Percentiles rank a stretch among this genome's conserved stretches.
phyloP scores from a whole-genome alignment of 2,888 invertebrate genomes.

The Girardia tigrina region DNA sequence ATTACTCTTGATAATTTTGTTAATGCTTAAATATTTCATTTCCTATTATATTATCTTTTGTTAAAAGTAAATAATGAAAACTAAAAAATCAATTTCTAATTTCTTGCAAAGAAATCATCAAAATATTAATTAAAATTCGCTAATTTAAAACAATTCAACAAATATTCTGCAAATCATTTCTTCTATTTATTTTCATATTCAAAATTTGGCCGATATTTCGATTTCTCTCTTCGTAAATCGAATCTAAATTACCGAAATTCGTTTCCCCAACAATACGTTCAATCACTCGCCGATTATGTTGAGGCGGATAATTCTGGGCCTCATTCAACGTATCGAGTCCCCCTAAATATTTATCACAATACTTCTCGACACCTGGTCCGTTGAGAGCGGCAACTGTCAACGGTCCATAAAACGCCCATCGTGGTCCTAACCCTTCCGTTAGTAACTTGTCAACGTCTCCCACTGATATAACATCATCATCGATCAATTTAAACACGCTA shows the following conservation, averaged over 20 bases:
- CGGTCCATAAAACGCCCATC: conserved; percentile 86
- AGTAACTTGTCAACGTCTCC: conserved; percentile 81
- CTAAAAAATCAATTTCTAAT: too few species aligned
- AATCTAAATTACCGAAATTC: background rate
- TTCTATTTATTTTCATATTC: background rate
- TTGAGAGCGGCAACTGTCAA: conserved; percentile 84
- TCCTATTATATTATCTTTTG: too few species aligned
- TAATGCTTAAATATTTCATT: too few species aligned
- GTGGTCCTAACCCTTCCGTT: conserved; percentile 76
- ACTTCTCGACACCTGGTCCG: conserved; percentile 54
- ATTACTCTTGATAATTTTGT: too few species aligned
- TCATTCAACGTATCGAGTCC: conserved; percentile 35
- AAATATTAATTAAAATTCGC: too few species aligned
- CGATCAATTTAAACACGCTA: conserved; percentile 75
- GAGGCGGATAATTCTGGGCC: background rate
- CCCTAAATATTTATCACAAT: conserved; percentile 43
- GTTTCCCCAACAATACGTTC: background rate
- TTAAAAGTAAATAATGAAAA: too few species aligned
- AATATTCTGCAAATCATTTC: too few species aligned
- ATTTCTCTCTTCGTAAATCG: background rate
- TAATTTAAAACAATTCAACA: too few species aligned
- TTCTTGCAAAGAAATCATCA: too few species aligned
- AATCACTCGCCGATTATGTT: background rate
- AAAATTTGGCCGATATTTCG: background rate
- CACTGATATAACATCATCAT: conserved; percentile 66